Base-by-base conservation (phyloP, 2,888 invertebrate species). In the Hipparchia sbordonii region DNA sequence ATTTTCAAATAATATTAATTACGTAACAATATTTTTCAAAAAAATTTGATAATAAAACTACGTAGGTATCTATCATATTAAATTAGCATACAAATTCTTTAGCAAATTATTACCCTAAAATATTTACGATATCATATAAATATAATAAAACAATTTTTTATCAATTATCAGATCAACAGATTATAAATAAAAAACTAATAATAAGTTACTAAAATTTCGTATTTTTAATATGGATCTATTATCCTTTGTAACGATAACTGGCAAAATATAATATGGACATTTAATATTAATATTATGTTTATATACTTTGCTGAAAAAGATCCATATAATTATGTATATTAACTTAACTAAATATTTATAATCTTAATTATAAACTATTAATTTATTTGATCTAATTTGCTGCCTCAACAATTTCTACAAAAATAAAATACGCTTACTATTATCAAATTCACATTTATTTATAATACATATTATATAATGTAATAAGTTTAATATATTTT, bases 341-440 rank as follows among this genome's bases (percentile, higher is more conserved):
- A 60, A 79, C 80, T 82, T 81, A 81, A 75, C 84, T 87, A 87
- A 81, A 82, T 85, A 87, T 84, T 79, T 84, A 84, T 84, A 87
- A 84, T 78, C 82, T 80, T 81, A 72, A 52, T n/a, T 45, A 78
- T 81, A 81, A 80, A 79, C 61, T 62, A 73, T 73, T 75, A 85
- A 87, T 86, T 86, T 86, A 90, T 92, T 92, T 92, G 92, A 92
- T 92, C 92, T 91, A 89, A 83, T 77, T 75, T 78, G 72, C 74
- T 78, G 74, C 68, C 72, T 72, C 57, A 63, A 67, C 67, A 71
- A 68, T 23, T 57, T 23, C 23, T 57, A 63, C 54, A n/a, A 67
- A 56, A 69, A 71, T 61, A n/a, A 67, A 59, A 69, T 69, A 71
- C 65, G 62, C n/a, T 65, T 57, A 45, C 45, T 45, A 13, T 68